A percentile compares a stretch with the other conserved stretches of the same genome.
Evolutionary conservation across 2,113 vertebrate genomes (phyloP).

Genomic region (Atrichornis clamosus): DNA sequence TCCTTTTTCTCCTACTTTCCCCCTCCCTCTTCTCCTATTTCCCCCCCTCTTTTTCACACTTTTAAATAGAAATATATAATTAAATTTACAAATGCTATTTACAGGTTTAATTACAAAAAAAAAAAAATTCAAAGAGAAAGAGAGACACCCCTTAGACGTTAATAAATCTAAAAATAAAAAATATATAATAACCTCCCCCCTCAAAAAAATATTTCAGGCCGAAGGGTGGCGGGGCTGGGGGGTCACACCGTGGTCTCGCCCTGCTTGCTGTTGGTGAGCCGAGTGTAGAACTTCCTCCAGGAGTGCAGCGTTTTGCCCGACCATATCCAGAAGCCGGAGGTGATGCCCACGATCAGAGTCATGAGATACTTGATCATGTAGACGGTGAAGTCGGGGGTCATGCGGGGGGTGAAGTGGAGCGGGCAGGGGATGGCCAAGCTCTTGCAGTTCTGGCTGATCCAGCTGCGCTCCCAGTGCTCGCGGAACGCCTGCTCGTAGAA

Average conservation of each 20-base stretch:
- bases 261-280: constrained; percentile 88
- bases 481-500: constrained; percentile 99
- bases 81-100: constrained; percentile 91
- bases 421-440: constrained; percentile 94
- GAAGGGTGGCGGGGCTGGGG: background rate
- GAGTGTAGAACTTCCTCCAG: constrained; percentile 94
- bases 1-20: background rate
- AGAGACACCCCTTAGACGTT: constrained; percentile 62
- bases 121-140: constrained; percentile 47
- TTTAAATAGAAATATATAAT: constrained; percentile 91
- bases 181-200: constrained; percentile 59
- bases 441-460: constrained; percentile 93
- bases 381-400: constrained; percentile 96
- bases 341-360: constrained; percentile 98
- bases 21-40: background rate
- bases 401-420: constrained; percentile 81
- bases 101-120: constrained; percentile 85
- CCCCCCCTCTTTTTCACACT: background rate
- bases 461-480: constrained; percentile 92
- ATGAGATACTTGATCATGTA: constrained; percentile 99
- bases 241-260: constrained; percentile 92
- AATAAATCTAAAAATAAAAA: constrained; percentile 72
- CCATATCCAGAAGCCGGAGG: constrained; percentile 99
- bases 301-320: constrained; percentile 98
- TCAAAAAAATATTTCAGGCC: background rate